Percentiles rank a stretch among this genome's conserved stretches.
Conservation (phyloP, 2,113 vertebrate species). For the Cepphus grylle region DNA sequence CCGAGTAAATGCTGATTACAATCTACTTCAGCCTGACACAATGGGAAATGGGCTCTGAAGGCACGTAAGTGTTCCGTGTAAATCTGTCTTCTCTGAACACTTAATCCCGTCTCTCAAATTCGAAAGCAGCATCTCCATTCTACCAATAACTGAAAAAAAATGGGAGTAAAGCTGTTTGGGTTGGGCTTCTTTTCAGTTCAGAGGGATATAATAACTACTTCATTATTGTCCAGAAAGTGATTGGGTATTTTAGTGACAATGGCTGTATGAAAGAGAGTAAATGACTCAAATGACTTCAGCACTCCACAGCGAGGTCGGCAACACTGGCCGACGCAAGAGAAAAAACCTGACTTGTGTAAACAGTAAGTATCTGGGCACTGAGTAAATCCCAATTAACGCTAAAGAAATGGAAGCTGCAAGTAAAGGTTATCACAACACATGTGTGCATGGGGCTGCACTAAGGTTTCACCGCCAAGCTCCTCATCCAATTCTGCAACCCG, state of each 20-base stretch:
- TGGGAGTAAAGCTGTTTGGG: background rate
- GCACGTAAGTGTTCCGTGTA: background rate
- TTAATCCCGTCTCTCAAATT: background rate
- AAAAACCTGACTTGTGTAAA: background rate
- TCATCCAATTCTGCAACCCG: fast-evolving
- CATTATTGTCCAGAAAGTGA: background rate
- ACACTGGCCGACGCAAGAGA: background rate
- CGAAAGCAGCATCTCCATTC: background rate
- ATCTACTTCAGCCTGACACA: background rate
- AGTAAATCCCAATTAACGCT: background rate
- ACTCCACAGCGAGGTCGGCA: background rate
- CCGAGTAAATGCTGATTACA: background rate
- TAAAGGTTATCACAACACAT: background rate
- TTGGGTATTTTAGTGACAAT: background rate
- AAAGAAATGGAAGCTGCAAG: background rate
- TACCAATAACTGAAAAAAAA: background rate
- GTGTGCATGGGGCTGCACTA: background rate
- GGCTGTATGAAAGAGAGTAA: background rate
- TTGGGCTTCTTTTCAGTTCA: background rate
- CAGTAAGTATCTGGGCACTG: background rate
- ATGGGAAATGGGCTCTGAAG: background rate
- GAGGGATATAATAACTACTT: background rate
- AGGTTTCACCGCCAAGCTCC: background rate
- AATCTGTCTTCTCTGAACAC: background rate
- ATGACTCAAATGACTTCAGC: background rate